Percentiles rank a stretch among this genome's conserved stretches.
These are phyloP conservation scores for Ernsta delagoae DNA, from an alignment of 2,888 invertebrate genomes.

Conservation along the genomic window DNA sequence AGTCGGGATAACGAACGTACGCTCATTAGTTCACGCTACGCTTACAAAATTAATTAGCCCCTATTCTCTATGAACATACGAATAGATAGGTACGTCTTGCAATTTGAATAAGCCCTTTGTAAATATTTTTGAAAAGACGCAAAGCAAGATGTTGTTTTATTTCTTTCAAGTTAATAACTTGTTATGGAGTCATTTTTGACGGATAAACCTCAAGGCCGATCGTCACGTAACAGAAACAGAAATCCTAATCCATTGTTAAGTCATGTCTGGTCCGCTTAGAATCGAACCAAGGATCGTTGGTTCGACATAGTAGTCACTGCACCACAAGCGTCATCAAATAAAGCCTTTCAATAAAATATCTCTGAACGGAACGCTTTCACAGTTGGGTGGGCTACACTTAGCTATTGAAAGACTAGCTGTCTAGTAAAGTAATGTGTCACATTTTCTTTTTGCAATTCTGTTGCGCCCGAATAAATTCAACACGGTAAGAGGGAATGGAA, in stretches of 20 bases:
- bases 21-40: slow-evolving; percentile 37
- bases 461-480: slow-evolving; percentile 10
- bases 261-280: no score
- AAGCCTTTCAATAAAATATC: slow-evolving; percentile 17
- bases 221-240: no score
- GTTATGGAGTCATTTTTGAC: no score
- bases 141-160: background rate
- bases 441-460: slow-evolving; percentile 27
- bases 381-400: slow-evolving; percentile 19
- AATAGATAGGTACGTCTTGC: slow-evolving; percentile 11
- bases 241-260: no score
- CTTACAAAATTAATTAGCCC: slow-evolving; percentile 36
- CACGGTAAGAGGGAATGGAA: no score
- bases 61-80: slow-evolving; percentile 15
- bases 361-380: slow-evolving; percentile 22
- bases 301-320: no score
- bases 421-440: slow-evolving; percentile 23
- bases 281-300: no score
- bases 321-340: no score
- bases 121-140: background rate
- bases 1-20: slow-evolving; percentile 36
- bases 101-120: slow-evolving; percentile 7
- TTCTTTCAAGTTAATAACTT: no score
- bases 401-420: slow-evolving; percentile 30
- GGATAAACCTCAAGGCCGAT: no score